phyloP scores from a whole-genome alignment of 2,888 invertebrate species.

The Leptodirus hochenwartii region DNA sequence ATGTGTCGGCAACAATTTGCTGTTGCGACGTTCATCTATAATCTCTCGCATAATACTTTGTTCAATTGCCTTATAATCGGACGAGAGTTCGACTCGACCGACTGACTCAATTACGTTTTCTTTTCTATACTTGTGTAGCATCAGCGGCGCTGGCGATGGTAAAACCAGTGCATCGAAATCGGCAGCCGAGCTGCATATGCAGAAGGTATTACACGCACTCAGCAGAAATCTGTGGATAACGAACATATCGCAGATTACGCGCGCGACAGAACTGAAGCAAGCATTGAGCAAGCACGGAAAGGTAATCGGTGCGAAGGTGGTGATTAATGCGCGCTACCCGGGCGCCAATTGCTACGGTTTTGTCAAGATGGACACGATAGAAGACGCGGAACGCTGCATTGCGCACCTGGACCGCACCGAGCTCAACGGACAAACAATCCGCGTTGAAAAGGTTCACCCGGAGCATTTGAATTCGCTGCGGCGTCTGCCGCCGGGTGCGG shows the following conservation, averaged over 20 bases:
- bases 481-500: too few species aligned
- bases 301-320: conserved; percentile 90
- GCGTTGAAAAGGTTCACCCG: conserved; percentile 62
- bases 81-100: too few species aligned
- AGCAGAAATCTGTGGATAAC: conserved; percentile 85
- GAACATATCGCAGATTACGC: conserved; percentile 74
- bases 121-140: too few species aligned
- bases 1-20: too few species aligned
- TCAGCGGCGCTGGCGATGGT: too few species aligned
- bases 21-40: too few species aligned
- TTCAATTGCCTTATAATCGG: too few species aligned
- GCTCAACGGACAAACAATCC: conserved; percentile 85
- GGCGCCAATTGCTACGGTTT: conserved; percentile 90
- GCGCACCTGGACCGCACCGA: conserved; percentile 83
- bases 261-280: conserved; percentile 87
- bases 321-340: conserved; percentile 85
- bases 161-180: too few species aligned
- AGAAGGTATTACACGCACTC: conserved; percentile 13
- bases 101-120: too few species aligned
- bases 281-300: conserved; percentile 85
- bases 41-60: too few species aligned
- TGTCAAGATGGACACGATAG: conserved; percentile 83
- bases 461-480: conserved; percentile 23
- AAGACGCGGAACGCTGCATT: conserved; percentile 80
- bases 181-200: too few species aligned